These are phyloP conservation scores for Kobus ellipsiprymnus DNA, from an alignment of 2,113 vertebrate species.

Conservation along the genomic window DNA sequence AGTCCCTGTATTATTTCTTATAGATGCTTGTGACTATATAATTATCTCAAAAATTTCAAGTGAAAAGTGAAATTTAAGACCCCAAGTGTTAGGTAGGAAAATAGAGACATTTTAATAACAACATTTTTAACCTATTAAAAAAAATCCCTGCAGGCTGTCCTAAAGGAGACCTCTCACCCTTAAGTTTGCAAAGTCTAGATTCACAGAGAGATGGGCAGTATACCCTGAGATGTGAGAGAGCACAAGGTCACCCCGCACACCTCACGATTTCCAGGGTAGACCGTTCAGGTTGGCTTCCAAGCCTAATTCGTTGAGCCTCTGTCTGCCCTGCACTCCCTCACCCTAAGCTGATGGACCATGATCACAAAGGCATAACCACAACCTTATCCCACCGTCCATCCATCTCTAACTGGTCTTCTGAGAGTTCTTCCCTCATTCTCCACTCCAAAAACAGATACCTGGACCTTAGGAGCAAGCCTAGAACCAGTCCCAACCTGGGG, in stretches of 20 bases:
- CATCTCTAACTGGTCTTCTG: neutral
- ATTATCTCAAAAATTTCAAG: neutral
- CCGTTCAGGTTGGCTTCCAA: neutral
- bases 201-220: neutral
- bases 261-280: neutral
- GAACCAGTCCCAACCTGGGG: neutral
- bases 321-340: neutral
- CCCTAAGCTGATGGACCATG: neutral
- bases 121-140: neutral
- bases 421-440: neutral
- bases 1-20: neutral
- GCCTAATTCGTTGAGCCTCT: neutral
- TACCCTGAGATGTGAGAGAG: neutral
- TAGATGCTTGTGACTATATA: neutral
- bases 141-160: neutral
- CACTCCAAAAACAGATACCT: neutral
- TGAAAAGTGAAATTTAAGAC: neutral
- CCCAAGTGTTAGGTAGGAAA: neutral
- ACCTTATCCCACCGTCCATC: rapidly evolving
- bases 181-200: neutral
- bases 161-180: neutral
- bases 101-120: neutral
- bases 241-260: neutral
- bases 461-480: neutral
- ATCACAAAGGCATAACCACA: neutral